Percentiles rank a stretch among this genome's conserved stretches.
Conservation (phyloP, 64 coral and sea anemone genomes). For the Montipora efflorescens region DNA sequence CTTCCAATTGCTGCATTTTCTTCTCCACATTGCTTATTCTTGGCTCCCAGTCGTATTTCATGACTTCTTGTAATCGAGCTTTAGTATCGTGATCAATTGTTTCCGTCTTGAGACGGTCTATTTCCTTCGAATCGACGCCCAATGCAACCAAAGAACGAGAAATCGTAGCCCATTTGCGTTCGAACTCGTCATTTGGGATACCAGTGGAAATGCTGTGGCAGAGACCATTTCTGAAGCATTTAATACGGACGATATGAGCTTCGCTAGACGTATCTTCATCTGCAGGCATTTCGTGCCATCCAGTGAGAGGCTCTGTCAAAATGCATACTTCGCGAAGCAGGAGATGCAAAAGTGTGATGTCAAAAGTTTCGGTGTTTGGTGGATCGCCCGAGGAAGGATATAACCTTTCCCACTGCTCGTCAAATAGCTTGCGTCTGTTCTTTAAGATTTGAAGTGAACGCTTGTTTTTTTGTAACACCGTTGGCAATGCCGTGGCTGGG, state of each 20-base stretch:
- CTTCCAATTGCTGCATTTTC: neutral
- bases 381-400: slow-evolving; percentile 41
- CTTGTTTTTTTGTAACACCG: neutral
- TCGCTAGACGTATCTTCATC: slow-evolving; percentile 38
- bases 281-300: slow-evolving; percentile 55
- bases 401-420: slow-evolving; percentile 58
- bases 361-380: slow-evolving; percentile 41
- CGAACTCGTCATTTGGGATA: slow-evolving; percentile 26
- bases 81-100: slow-evolving; percentile 20
- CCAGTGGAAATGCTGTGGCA: slow-evolving; percentile 37
- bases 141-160: slow-evolving; percentile 38
- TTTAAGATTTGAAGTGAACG: neutral
- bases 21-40: neutral
- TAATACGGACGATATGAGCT: slow-evolving; percentile 66
- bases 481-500: neutral
- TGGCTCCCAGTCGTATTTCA: slow-evolving; percentile 5
- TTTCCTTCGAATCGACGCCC: slow-evolving; percentile 39
- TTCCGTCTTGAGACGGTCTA: slow-evolving; percentile 21
- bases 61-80: slow-evolving; percentile 11
- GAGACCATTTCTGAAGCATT: slow-evolving; percentile 59
- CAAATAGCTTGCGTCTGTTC: slow-evolving; percentile 27
- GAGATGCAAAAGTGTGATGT: slow-evolving; percentile 73
- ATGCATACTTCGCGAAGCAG: slow-evolving; percentile 37
- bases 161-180: slow-evolving; percentile 34
- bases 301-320: neutral